Evolutionary conservation across 2,888 invertebrate species (phyloP).

Genomic region (Troides oblongomaculatus): DNA sequence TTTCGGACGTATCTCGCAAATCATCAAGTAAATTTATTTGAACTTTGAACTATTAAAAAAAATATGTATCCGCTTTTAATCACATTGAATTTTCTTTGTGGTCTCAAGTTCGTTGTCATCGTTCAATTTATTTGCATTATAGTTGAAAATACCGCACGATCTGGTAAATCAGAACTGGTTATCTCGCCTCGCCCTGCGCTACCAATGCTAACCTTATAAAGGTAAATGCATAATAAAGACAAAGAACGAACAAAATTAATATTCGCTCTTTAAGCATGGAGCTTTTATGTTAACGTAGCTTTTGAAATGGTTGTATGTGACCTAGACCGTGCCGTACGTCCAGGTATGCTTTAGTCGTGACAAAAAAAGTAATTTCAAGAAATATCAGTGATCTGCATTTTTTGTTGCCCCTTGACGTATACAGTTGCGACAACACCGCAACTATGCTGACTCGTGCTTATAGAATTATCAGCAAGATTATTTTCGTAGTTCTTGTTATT

Average conservation of each 20-base stretch:
- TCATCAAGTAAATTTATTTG: slow-evolving; percentile 2
- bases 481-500: not conserved
- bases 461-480: not conserved
- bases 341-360: slow-evolving; percentile 24
- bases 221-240: slow-evolving; percentile 46
- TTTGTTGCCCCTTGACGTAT: slow-evolving; percentile 13
- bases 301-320: slow-evolving; percentile 16
- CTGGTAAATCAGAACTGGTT: slow-evolving; percentile 76
- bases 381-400: slow-evolving; percentile 24
- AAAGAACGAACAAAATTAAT: slow-evolving; percentile 42
- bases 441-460: slow-evolving; percentile 12
- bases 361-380: slow-evolving; percentile 18
- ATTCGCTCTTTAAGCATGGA: slow-evolving; percentile 4
- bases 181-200: slow-evolving; percentile 55
- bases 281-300: slow-evolving; percentile 1
- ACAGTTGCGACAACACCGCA: slow-evolving; percentile 7
- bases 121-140: slow-evolving; percentile 69
- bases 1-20: not conserved
- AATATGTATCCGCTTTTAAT: slow-evolving; percentile 33
- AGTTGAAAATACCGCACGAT: slow-evolving; percentile 74
- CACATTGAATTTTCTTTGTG: slow-evolving; percentile 53
- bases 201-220: slow-evolving; percentile 43
- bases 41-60: slow-evolving; percentile 26
- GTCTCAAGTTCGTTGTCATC: slow-evolving; percentile 67
- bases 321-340: slow-evolving; percentile 18